Conservation (phyloP, 2,113 vertebrate species). For the Forbesichthys agassizii region DNA sequence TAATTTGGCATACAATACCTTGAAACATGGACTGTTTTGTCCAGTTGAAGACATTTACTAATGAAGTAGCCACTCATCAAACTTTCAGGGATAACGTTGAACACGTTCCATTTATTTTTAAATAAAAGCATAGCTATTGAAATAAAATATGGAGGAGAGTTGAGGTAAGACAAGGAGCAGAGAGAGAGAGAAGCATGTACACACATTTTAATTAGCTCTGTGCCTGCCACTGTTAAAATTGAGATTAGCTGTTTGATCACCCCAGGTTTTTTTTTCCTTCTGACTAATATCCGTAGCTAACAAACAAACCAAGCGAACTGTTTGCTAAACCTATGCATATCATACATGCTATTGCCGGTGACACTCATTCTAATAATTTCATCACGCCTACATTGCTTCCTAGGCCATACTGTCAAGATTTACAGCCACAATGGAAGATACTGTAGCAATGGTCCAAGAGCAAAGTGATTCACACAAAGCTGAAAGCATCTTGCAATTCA, state of each 20-base stretch:
- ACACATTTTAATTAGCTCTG: not conserved
- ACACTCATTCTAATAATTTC: slow-evolving; percentile 1
- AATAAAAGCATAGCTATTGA: not conserved
- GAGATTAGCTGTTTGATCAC: slow-evolving; percentile 5
- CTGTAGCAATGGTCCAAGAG: not conserved
- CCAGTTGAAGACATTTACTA: not conserved
- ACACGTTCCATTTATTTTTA: not conserved
- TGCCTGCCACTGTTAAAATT: slow-evolving; percentile 4
- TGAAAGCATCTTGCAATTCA: too few relatives aligned
- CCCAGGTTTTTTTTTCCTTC: not conserved
- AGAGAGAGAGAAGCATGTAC: not conserved
- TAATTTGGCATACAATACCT: not conserved
- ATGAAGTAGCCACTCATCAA: not conserved
- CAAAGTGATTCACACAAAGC: not conserved
- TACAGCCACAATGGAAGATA: not conserved
- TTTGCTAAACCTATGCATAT: slow-evolving; percentile 3
- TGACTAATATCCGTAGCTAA: not conserved
- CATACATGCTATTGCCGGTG: not conserved
- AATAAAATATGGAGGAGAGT: too few relatives aligned
- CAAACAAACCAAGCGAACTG: slow-evolving; percentile 1
- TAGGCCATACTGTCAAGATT: not conserved
- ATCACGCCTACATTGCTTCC: not conserved
- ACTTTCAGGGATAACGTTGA: not conserved
- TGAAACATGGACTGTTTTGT: not conserved
- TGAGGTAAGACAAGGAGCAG: not conserved